Base-by-base conservation (phyloP, 1,140 invertebrate genomes). In the Drosophila pectinifera region DNA sequence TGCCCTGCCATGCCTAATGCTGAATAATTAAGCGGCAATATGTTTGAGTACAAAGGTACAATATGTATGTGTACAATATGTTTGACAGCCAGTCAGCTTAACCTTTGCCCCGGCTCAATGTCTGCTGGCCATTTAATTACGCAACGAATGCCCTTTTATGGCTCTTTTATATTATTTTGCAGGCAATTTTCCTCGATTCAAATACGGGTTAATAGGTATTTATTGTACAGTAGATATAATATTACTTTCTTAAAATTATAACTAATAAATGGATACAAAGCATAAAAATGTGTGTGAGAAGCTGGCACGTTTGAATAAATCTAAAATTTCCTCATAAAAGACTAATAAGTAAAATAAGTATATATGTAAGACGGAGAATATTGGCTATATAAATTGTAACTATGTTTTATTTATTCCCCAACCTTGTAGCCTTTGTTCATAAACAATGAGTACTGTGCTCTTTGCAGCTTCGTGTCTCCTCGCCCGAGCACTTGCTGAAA, bases 11-110 rank as follows among this genome's bases (percentile, higher is more conserved):
- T 53, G 31, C 49, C 49, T 53, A 53, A 53, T 53, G 42, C 43
- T 85, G 59, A 81, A 81, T 85, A 81, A 73, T 81, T 82, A 69
- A 85, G 72, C 28, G 46, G 28, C 31, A 54, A 54, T 65, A 38
- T 58, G 48, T 45, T 28, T 26, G n/a, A 46, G 36, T 39, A 49
- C 34, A 28, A 67, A 67, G 42, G 42, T n/a, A n/a, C 31, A 54
- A 54, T 65, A 38, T 58, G 48, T 45, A 22, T 26, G n/a, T 41
- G 36, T 39, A 49, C 34, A 28, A 67, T 65, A n/a, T n/a, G 42
- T 31, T 45, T 55, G 62, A 53, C 72, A 77, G 48, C 26, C 53
- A 63, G 56, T 41, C 49, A 73, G 68, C 24, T 77, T 62, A 77
- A 77, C 76, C 59, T 65, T 65, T 64, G 34, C 36, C 57, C 42